Conservation (phyloP, 2,113 vertebrate species). For the Phalacrocorax aristotelis region DNA sequence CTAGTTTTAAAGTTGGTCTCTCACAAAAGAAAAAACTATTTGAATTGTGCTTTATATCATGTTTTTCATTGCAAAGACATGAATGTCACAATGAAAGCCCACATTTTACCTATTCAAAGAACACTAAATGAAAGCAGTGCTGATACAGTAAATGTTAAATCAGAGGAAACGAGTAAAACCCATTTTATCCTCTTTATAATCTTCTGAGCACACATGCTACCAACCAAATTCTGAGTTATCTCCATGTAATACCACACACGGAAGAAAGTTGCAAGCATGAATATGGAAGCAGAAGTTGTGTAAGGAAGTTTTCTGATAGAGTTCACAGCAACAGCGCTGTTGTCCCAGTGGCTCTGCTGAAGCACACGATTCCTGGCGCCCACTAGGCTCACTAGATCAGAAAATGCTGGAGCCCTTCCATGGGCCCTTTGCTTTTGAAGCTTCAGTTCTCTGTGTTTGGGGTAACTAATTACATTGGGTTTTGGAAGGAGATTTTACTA, state of each 20-base stretch:
- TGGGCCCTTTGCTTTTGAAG: neutral
- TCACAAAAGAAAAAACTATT: neutral
- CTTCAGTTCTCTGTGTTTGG: neutral
- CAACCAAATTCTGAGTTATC: neutral
- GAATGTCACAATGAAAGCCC: neutral
- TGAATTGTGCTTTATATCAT: neutral
- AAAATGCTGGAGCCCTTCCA: neutral
- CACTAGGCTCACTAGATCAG: neutral
- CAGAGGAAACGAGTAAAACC: neutral
- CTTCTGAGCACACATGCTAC: neutral
- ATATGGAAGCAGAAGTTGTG: neutral
- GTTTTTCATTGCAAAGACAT: neutral
- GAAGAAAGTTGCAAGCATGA: neutral
- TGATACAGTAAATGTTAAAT: neutral
- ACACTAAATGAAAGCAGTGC: neutral
- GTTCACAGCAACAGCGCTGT: neutral
- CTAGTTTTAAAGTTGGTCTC: neutral
- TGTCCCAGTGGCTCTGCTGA: neutral
- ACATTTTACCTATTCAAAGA: neutral
- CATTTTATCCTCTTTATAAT: neutral
- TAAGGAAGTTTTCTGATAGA: neutral
- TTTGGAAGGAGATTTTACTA: neutral
- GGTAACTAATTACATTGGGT: neutral
- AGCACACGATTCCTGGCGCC: neutral
- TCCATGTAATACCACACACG: neutral